Evolutionary conservation across 2,113 vertebrate genomes (phyloP).

Genomic region (Isurus oxyrinchus): DNA sequence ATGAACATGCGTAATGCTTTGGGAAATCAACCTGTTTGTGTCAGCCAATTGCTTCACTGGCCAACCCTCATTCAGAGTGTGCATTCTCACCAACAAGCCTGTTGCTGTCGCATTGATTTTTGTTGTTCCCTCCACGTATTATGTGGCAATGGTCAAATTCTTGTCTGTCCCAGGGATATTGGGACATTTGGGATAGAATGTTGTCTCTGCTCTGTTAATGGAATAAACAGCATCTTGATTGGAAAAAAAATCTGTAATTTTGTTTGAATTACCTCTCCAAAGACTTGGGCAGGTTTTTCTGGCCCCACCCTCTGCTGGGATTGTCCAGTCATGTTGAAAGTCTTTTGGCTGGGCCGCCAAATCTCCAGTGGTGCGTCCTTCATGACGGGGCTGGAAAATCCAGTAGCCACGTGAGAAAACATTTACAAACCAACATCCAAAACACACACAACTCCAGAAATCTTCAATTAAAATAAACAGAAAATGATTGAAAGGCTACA

Average conservation of each 20-base stretch:
- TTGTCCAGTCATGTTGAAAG: no score
- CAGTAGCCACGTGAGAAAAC: background rate
- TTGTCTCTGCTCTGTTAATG: background rate
- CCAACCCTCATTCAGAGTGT: background rate
- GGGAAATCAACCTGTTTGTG: background rate
- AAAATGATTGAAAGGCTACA: background rate
- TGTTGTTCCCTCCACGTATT: background rate
- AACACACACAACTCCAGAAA: background rate
- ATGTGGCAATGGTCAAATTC: background rate
- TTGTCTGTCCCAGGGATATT: background rate
- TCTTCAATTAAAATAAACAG: background rate
- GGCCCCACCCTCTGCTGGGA: no score
- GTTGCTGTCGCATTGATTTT: background rate
- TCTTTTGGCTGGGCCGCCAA: no score
- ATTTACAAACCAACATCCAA: background rate
- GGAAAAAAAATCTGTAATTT: background rate
- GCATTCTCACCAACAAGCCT: background rate
- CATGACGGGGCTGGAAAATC: no score
- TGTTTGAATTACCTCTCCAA: background rate
- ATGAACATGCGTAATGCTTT: no score
- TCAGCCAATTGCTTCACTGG: background rate
- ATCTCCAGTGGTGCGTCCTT: no score
- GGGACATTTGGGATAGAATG: background rate
- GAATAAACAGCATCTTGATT: background rate
- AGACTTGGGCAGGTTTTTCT: background rate